Evolutionary conservation across 2,797 vertebrate species (phyloP).

Genomic region (Perodicticus potto): DNA sequence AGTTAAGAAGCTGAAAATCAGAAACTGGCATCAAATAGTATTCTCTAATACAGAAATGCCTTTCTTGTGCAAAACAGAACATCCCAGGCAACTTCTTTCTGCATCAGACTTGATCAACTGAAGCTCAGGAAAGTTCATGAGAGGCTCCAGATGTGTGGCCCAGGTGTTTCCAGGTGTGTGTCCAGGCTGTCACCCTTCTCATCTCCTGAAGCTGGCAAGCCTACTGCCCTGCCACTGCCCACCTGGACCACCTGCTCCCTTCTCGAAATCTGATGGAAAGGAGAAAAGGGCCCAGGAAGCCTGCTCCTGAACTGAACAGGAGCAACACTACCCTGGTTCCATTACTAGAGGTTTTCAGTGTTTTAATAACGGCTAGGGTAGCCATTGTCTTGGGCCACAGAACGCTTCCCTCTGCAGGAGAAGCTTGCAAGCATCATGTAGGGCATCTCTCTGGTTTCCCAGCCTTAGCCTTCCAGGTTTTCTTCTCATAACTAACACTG

Average conservation of each 20-base stretch:
- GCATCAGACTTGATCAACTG: not conserved
- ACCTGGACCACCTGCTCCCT: not conserved
- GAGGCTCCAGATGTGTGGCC: not conserved
- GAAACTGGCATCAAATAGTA: not conserved
- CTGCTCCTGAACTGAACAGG: not conserved
- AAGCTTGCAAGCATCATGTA: not conserved
- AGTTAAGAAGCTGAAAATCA: slow-evolving; percentile 55
- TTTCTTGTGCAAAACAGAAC: not conserved
- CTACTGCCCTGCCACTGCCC: not conserved
- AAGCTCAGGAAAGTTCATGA: not conserved
- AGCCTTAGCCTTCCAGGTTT: not conserved
- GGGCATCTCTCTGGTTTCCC: not conserved
- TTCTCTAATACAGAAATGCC: slow-evolving; percentile 16
- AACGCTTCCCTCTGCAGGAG: not conserved
- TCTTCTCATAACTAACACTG: slow-evolving; percentile 32
- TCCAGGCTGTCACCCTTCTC: not conserved
- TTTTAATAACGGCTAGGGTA: not conserved
- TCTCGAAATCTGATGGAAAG: not conserved
- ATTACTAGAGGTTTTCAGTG: not conserved
- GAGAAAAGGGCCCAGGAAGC: not conserved
- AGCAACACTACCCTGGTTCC: not conserved
- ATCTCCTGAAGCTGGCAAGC: not conserved
- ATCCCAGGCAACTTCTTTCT: not conserved
- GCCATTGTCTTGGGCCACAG: not conserved
- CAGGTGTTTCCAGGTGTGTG: accelerated